phyloP scores from a whole-genome alignment of 2,888 invertebrate species.

The Neelides folsomi region DNA sequence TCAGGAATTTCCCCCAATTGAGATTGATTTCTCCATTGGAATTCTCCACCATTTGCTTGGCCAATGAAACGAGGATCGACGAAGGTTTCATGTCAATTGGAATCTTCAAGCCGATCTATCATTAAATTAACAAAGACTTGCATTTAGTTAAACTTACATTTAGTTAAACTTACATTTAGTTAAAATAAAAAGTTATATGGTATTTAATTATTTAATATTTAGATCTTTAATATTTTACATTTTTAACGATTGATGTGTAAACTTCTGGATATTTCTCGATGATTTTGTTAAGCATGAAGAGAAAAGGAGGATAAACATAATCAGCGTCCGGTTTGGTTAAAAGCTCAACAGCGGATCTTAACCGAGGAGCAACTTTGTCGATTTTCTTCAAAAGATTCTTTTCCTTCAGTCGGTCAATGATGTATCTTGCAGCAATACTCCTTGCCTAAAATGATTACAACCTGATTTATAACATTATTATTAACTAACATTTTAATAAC shows the following conservation, averaged over 20 bases:
- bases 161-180: neutral
- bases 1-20: slow-evolving; percentile 30
- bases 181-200: neutral
- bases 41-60: slow-evolving; percentile 26
- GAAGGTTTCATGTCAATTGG: slow-evolving; percentile 28
- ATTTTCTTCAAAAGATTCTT: slow-evolving; percentile 23
- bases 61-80: slow-evolving; percentile 25
- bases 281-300: slow-evolving; percentile 26
- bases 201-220: neutral
- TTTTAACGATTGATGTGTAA: slow-evolving; percentile 26
- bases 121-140: neutral
- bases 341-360: slow-evolving; percentile 30
- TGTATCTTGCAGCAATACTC: slow-evolving; percentile 27
- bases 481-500: too few relatives aligned
- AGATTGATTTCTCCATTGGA: slow-evolving; percentile 21
- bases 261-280: slow-evolving; percentile 24
- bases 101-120: slow-evolving; percentile 24
- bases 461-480: too few relatives aligned
- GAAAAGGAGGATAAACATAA: slow-evolving; percentile 26
- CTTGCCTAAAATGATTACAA: slow-evolving; percentile 21
- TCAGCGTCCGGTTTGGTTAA: slow-evolving; percentile 31
- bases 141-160: neutral
- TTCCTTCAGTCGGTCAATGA: slow-evolving; percentile 28
- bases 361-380: slow-evolving; percentile 28
- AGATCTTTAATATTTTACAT: slow-evolving; percentile 11